Evolutionary conservation across 2,113 vertebrate genomes (phyloP).

Genomic region (Bettongia penicillata): DNA sequence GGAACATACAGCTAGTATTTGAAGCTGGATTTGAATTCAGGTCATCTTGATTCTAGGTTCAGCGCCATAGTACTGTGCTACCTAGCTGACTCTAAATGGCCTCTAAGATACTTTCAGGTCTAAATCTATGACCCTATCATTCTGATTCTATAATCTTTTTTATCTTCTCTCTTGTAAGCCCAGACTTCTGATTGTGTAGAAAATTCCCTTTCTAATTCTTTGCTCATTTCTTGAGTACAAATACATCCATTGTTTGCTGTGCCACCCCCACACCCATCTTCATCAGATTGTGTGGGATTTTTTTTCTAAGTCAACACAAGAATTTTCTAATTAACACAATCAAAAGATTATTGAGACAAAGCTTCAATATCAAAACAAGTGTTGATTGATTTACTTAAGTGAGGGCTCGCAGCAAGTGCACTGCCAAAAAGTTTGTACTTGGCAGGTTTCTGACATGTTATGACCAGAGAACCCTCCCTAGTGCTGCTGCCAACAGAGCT

Average conservation of each 20-base stretch:
- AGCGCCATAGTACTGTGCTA: background rate
- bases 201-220: background rate
- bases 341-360: background rate
- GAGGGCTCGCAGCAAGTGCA: background rate
- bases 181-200: background rate
- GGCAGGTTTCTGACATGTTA: background rate
- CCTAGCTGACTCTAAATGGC: background rate
- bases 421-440: background rate
- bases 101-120: background rate
- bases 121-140: background rate
- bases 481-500: background rate
- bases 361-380: background rate
- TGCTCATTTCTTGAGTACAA: background rate
- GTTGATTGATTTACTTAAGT: background rate
- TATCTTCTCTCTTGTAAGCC: background rate
- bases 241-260: background rate
- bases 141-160: background rate
- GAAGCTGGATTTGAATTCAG: background rate
- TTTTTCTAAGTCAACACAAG: background rate
- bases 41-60: background rate
- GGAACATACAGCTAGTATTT: background rate
- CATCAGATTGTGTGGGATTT: background rate
- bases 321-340: background rate
- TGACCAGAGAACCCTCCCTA: background rate
- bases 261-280: background rate